A percentile compares a stretch with the other conserved stretches of the same genome.
Evolutionary conservation across 1,140 invertebrate species (phyloP).

Genomic region (Pollicipes pollicipes): DNA sequence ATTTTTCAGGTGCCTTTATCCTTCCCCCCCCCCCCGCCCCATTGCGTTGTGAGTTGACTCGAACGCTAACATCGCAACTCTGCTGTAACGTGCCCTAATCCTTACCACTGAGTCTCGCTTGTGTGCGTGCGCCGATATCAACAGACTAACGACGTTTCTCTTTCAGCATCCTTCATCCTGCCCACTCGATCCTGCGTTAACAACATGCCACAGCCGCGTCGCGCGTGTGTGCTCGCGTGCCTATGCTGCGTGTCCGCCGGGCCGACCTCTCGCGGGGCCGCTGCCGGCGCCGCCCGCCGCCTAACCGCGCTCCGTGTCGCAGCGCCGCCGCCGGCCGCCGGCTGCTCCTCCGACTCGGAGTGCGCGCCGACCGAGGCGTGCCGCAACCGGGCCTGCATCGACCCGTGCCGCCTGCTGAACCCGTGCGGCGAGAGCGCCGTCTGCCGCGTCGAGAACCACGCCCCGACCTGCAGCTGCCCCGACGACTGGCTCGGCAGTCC

Average conservation of each 20-base stretch:
- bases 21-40: not conserved
- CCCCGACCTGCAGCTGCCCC: slow-evolving; percentile 24
- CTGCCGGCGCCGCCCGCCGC: slow-evolving; percentile 35
- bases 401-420: slow-evolving; percentile 48
- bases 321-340: slow-evolving; percentile 30
- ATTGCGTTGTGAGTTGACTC: not conserved
- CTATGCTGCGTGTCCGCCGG: slow-evolving; percentile 31
- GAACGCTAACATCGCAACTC: too few relatives aligned
- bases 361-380: slow-evolving; percentile 55
- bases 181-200: too few relatives aligned
- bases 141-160: too few relatives aligned
- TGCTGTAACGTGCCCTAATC: too few relatives aligned
- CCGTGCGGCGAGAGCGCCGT: slow-evolving; percentile 61
- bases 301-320: slow-evolving; percentile 13
- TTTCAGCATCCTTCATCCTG: too few relatives aligned
- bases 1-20: not conserved
- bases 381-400: slow-evolving; percentile 47
- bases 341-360: slow-evolving; percentile 48
- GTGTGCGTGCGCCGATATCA: too few relatives aligned
- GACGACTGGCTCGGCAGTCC: slow-evolving; percentile 25
- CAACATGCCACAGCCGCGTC: too few relatives aligned
- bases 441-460: slow-evolving; percentile 38
- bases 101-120: too few relatives aligned
- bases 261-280: slow-evolving; percentile 47
- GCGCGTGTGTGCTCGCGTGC: slow-evolving; percentile 6